A percentile compares a stretch with the other conserved stretches of the same genome.
phyloP scores from a whole-genome alignment of 2,888 invertebrate genomes.

The Patella pellucida region DNA sequence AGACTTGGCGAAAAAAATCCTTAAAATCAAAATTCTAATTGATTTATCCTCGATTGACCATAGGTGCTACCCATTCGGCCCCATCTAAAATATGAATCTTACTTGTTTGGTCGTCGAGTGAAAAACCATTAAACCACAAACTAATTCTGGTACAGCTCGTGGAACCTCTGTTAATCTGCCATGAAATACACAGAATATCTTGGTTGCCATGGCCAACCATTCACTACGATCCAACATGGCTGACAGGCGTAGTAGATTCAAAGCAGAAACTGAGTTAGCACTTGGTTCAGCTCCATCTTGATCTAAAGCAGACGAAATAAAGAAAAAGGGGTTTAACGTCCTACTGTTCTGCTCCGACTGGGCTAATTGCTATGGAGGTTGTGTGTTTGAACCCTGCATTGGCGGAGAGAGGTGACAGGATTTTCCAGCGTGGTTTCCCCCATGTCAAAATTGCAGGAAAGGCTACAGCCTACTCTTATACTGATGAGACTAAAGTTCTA shows the following conservation, averaged over 20 bases:
- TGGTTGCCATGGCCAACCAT: slow-evolving; percentile 75
- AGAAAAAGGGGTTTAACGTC: no score
- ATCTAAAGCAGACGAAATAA: slow-evolving; percentile 74
- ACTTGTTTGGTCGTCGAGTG: slow-evolving; percentile 82
- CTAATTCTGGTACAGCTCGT: slow-evolving; percentile 82
- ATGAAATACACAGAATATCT: slow-evolving; percentile 73
- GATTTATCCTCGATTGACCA: no score
- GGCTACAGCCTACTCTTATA: not conserved
- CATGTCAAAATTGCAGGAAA: no score
- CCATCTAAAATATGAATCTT: slow-evolving; percentile 10
- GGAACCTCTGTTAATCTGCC: slow-evolving; percentile 77
- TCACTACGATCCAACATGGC: slow-evolving; percentile 80
- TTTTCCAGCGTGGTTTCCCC: no score
- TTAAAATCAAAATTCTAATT: no score
- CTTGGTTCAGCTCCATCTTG: slow-evolving; percentile 96
- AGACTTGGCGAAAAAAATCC: no score
- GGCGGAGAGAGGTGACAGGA: no score
- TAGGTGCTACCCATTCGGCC: no score
- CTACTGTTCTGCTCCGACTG: no score
- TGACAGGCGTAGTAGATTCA: slow-evolving; percentile 80
- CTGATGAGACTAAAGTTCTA: no score
- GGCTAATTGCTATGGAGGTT: no score
- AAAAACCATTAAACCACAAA: slow-evolving; percentile 80
- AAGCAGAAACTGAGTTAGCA: slow-evolving; percentile 89
- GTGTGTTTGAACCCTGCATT: no score